Percentiles rank a stretch among this genome's conserved stretches.
Conservation (phyloP, 37 sponge, comb jelly and placozoan genomes). For the Hexactinellida sp. region DNA sequence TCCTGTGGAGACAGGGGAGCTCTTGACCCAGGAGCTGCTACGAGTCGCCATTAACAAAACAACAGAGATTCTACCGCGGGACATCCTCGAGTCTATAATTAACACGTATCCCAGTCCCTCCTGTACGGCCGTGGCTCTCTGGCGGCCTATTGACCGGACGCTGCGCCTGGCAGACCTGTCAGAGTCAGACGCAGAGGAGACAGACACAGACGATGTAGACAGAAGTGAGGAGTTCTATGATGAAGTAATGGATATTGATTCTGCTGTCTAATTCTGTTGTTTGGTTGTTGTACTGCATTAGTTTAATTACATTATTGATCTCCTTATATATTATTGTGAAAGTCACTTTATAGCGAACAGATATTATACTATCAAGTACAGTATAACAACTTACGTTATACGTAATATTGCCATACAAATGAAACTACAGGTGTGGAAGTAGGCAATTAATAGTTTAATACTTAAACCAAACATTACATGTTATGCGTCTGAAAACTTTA, state of each 20-base stretch:
- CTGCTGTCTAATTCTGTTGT: no score
- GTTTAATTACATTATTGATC: no score
- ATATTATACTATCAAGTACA: no score
- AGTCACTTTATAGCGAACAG: no score
- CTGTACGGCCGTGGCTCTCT: background rate
- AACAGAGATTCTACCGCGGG: constrained; percentile 10
- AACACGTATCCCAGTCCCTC: background rate
- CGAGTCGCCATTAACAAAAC: background rate
- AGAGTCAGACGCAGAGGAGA: background rate
- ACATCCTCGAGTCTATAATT: background rate
- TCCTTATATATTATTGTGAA: no score
- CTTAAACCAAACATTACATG: no score
- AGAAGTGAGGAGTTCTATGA: background rate
- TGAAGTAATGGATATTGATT: background rate
- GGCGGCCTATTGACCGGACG: background rate
- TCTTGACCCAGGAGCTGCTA: background rate
- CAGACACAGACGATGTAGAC: background rate
- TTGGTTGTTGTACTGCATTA: no score
- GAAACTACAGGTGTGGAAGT: no score
- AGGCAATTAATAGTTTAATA: no score
- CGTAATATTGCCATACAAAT: no score
- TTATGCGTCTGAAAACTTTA: no score
- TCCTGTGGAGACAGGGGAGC: background rate
- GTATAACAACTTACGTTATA: no score
- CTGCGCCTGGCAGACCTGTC: background rate